A percentile compares a stretch with the other conserved stretches of the same genome.
These are phyloP conservation scores for Selenia dentaria DNA, from an alignment of 2,888 invertebrate genomes.

Conservation along the genomic window DNA sequence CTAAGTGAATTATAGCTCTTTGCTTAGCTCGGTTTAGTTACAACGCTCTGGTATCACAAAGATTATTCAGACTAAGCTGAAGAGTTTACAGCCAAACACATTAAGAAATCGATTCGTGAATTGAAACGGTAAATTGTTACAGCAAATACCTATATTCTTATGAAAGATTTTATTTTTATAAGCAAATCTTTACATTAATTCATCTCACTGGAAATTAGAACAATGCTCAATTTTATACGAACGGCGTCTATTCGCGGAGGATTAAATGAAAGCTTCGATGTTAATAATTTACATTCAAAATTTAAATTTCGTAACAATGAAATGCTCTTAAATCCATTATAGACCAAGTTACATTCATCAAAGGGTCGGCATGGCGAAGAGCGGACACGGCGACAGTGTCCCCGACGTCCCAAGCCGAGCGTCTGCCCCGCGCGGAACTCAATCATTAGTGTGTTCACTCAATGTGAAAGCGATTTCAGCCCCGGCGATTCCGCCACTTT, in stretches of 20 bases:
- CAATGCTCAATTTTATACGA: no score
- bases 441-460: conserved; percentile 84
- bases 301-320: conserved; percentile 50
- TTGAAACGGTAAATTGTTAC: no score
- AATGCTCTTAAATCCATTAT: conserved; percentile 74
- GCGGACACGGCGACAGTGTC: conserved; percentile 36
- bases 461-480: conserved; percentile 81
- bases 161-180: no score
- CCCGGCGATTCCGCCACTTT: conserved; percentile 70
- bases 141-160: no score
- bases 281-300: conserved; percentile 43
- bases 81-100: neutral
- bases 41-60: conserved; percentile 34
- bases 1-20: conserved; percentile 20
- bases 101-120: no score
- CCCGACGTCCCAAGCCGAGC: conserved; percentile 33
- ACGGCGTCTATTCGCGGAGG: no score
- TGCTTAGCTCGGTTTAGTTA: conserved; percentile 11
- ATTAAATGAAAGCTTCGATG: conserved; percentile 8
- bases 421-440: conserved; percentile 73
- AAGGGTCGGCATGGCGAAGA: conserved; percentile 54
- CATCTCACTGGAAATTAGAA: no score
- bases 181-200: no score
- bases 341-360: conserved; percentile 59
- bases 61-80: no score